Evolutionary conservation across 2,113 vertebrate species (phyloP), one percentile per base, ranked within the genome.

Genomic region (Bos javanicus): DNA sequence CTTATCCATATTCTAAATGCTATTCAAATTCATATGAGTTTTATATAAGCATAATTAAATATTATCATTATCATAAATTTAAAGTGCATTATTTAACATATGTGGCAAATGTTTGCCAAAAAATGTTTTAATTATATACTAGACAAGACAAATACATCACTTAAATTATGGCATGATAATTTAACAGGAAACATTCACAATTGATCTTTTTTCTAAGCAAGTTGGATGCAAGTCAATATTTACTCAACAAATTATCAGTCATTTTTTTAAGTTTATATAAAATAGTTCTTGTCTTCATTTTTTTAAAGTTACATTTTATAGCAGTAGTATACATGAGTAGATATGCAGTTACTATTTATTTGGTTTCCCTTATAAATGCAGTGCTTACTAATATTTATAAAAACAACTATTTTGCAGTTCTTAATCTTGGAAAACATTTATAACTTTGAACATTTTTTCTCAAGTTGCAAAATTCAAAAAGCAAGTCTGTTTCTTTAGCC

Each of bases 11-110:
- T 85, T 82, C 39, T 93, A 93, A 94, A 39, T 71, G 39, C 17
- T 95, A 1, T 91, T 91, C 81, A 62, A 81, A 76, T 94, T 82
- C 76, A 88, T 67, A 78, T 82, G 48, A 90, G 21, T 87, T 93
- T 90, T 93, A 19, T 64, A 80, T 82, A 56, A 87, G 76, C 11
- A 93, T 94, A 95, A 91, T 89, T 97, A 95, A 95, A 90, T 82
- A 81, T 17, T 98, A 33, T n/a, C 81, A 97, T 94, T 96, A 94
- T 88, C 87, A 7, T 97, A 7, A 78, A 92, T 93, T 96, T 95
- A 87, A 96, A 96, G 91, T 89, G 57, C 28, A 91, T 92, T 91
- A 92, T 93, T 95, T 87, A 98, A 93, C 71, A 96, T 93, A 97
- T 87, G 60, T 89, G 71, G 83, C 23, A 89, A 93, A 57, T 48